phyloP scores from a whole-genome alignment of 2,888 invertebrate genomes.

The Lepetodrilus schrolli region DNA sequence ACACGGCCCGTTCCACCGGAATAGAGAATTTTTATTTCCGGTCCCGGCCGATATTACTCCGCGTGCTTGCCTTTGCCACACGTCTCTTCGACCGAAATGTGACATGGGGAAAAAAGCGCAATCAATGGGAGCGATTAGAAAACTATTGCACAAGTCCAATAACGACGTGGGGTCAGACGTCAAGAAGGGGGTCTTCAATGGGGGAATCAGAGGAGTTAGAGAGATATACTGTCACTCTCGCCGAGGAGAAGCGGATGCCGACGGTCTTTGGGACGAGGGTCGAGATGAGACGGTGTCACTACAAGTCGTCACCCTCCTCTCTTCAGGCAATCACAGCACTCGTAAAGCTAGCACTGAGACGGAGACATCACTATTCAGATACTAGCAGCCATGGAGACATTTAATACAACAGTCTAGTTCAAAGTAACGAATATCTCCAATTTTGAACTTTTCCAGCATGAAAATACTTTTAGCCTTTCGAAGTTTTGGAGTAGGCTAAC shows the following conservation, averaged over 20 bases:
- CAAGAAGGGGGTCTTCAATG: too few relatives aligned
- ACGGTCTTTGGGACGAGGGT: not conserved
- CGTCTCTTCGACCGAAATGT: slow-evolving; percentile 20
- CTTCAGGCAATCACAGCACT: too few relatives aligned
- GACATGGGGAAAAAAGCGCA: slow-evolving; percentile 25
- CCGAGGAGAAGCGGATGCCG: slow-evolving; percentile 1
- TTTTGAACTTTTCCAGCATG: not conserved
- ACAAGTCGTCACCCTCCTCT: slow-evolving; percentile 2
- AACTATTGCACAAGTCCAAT: slow-evolving; percentile 10
- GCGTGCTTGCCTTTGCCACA: slow-evolving; percentile 2
- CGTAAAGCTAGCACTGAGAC: too few relatives aligned
- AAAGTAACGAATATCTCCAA: not conserved
- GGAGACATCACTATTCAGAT: too few relatives aligned
- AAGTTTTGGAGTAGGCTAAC: too few relatives aligned
- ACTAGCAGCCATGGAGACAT: too few relatives aligned
- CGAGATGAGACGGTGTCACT: not conserved
- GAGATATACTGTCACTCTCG: slow-evolving; percentile 19
- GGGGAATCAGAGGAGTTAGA: too few relatives aligned
- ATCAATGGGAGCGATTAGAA: slow-evolving; percentile 14
- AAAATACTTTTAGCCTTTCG: not conserved
- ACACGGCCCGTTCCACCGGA: slow-evolving; percentile 45
- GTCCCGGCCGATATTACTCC: slow-evolving; percentile 29
- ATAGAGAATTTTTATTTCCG: slow-evolving; percentile 51
- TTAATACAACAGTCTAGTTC: not conserved
- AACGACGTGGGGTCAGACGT: not conserved